A percentile compares a stretch with the other conserved stretches of the same genome.
Conservation (phyloP, 2,113 vertebrate genomes). For the Tupaia tana region DNA sequence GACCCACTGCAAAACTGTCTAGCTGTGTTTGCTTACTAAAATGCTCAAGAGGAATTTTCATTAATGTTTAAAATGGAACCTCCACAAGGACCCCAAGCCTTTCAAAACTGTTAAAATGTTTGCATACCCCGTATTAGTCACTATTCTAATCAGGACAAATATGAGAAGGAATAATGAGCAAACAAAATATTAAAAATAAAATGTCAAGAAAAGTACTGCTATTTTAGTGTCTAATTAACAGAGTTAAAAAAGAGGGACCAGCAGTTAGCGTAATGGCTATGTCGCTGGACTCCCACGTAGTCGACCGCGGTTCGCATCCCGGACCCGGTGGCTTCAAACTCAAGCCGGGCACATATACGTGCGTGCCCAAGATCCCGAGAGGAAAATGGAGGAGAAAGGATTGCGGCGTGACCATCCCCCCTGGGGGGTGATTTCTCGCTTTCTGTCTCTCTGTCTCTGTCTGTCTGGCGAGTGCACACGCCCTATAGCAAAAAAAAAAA, state of each 20-base stretch:
- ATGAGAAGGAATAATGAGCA: neutral
- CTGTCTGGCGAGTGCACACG: too few species aligned
- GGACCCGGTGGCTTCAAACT: too few species aligned
- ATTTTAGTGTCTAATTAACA: neutral
- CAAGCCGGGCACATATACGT: too few species aligned
- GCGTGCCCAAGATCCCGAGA: too few species aligned
- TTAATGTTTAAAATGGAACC: conserved; percentile 32
- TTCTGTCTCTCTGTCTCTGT: too few species aligned
- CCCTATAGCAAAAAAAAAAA: too few species aligned
- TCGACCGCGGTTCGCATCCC: too few species aligned
- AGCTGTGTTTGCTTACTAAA: neutral
- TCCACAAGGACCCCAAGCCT: neutral
- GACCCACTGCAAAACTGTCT: neutral
- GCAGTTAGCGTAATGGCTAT: too few species aligned
- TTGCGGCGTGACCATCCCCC: too few species aligned
- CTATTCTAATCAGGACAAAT: neutral
- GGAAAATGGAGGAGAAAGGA: too few species aligned
- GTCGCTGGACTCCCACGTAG: too few species aligned
- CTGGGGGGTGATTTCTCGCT: too few species aligned
- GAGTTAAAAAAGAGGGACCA: neutral
- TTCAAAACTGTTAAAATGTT: neutral
- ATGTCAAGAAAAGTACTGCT: neutral
- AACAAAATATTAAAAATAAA: conserved; percentile 13
- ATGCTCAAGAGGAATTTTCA: neutral
- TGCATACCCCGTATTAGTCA: neutral